Percentiles rank a stretch among this genome's conserved stretches.
Evolutionary conservation across 2,888 invertebrate genomes (phyloP).

Genomic region (Ophion slaviceki): DNA sequence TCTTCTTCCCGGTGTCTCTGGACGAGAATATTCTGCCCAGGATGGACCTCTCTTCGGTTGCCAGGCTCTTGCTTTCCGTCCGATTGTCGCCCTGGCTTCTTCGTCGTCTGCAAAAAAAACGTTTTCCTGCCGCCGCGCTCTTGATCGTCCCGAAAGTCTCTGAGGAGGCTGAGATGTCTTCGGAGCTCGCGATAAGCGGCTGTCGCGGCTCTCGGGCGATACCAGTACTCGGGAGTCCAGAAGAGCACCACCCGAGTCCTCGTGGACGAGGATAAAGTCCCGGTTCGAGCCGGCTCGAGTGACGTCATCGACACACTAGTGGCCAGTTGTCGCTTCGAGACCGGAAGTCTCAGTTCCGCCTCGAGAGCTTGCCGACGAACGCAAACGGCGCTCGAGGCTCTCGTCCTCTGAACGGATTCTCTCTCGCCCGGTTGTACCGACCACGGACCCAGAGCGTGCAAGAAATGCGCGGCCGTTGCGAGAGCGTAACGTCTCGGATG

Average conservation of each 20-base stretch:
- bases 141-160: slow-evolving; percentile 66
- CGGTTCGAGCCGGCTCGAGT: slow-evolving; percentile 72
- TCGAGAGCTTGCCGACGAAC: slow-evolving; percentile 82
- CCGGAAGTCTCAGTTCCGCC: slow-evolving; percentile 82
- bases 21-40: slow-evolving; percentile 74
- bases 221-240: slow-evolving; percentile 86
- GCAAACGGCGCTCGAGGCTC: slow-evolving; percentile 83
- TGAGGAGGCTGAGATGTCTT: slow-evolving; percentile 77
- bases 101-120: slow-evolving; percentile 71
- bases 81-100: slow-evolving; percentile 32
- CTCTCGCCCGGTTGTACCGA: slow-evolving; percentile 83
- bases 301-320: slow-evolving; percentile 84
- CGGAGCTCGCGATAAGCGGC: slow-evolving; percentile 83
- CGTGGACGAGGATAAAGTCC: slow-evolving; percentile 61
- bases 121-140: slow-evolving; percentile 58
- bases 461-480: slow-evolving; percentile 83
- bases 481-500: slow-evolving; percentile 83
- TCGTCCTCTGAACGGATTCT: slow-evolving; percentile 82
- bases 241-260: slow-evolving; percentile 83
- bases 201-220: slow-evolving; percentile 83
- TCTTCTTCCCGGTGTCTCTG: slow-evolving; percentile 60
- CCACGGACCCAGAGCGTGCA: slow-evolving; percentile 85
- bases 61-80: slow-evolving; percentile 8
- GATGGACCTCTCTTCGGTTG: slow-evolving; percentile 67
- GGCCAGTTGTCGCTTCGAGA: slow-evolving; percentile 83